Percentiles rank a stretch among this genome's conserved stretches.
Conservation (phyloP, 1,140 invertebrate species). For the Aphaenogaster rudis region DNA sequence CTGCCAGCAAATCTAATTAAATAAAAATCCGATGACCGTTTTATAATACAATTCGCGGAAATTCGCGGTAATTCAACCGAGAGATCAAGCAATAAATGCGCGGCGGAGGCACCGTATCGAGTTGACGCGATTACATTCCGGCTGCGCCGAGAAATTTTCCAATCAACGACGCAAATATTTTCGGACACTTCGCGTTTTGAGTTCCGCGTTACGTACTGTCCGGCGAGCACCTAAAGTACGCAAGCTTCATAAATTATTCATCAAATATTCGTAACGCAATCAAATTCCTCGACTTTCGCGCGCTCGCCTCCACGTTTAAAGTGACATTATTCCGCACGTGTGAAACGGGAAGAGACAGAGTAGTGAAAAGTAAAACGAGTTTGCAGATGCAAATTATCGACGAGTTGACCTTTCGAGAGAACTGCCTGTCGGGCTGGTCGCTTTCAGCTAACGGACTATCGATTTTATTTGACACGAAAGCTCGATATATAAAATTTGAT, state of each 20-base stretch:
- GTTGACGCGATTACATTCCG: conserved; percentile 20
- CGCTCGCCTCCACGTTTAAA: conserved; percentile 21
- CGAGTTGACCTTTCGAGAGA: conserved; percentile 59
- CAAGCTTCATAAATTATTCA: conserved; percentile 60
- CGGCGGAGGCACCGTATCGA: background rate
- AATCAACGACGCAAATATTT: conserved; percentile 31
- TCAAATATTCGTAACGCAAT: conserved; percentile 60
- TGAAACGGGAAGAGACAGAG: conserved; percentile 19
- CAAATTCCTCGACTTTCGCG: conserved; percentile 29
- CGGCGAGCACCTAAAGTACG: background rate
- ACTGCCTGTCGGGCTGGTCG: background rate
- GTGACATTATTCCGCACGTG: conserved; percentile 45
- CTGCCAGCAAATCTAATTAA: background rate
- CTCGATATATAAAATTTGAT: conserved; percentile 33
- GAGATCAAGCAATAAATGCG: conserved; percentile 23
- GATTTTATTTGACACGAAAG: conserved; percentile 39
- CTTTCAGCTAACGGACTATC: conserved; percentile 19
- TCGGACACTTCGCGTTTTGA: background rate
- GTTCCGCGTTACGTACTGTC: background rate
- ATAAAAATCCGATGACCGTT: background rate
- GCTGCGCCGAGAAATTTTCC: conserved; percentile 11
- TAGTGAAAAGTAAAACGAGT: conserved; percentile 42
- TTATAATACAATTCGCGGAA: conserved; percentile 1
- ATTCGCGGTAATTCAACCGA: background rate
- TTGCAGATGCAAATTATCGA: conserved; percentile 58